A percentile compares a stretch with the other conserved stretches of the same genome.
phyloP scores from a whole-genome alignment of 2,797 vertebrate genomes.

The Mareca strepera region DNA sequence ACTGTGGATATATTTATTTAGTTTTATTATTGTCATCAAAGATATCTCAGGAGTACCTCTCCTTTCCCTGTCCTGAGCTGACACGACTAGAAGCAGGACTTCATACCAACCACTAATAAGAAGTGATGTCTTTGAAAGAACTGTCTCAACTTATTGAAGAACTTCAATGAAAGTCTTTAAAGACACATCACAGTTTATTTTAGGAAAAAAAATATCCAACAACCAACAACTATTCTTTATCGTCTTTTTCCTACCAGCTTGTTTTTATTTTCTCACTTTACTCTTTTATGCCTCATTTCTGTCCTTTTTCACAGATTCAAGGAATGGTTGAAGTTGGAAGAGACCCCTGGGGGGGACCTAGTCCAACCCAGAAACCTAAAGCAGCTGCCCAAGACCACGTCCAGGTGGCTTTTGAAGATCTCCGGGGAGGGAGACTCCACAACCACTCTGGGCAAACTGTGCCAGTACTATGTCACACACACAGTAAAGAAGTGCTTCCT shows the following conservation, averaged over 20 bases:
- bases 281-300: neutral
- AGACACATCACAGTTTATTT: neutral
- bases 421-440: neutral
- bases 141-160: slow-evolving; percentile 52
- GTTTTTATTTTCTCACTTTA: neutral
- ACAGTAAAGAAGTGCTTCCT: neutral
- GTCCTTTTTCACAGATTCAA: neutral
- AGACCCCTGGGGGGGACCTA: neutral
- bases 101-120: slow-evolving; percentile 35
- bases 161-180: slow-evolving; percentile 9
- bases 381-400: neutral
- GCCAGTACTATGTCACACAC: neutral
- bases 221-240: neutral
- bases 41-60: neutral
- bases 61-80: slow-evolving; percentile 22
- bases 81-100: slow-evolving; percentile 24
- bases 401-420: neutral
- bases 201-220: rapidly evolving
- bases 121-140: slow-evolving; percentile 43
- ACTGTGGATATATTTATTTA: neutral
- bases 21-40: slow-evolving; percentile 1
- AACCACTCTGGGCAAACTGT: neutral
- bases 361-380: neutral
- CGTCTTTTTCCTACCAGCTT: neutral
- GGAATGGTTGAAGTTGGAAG: neutral